Conservation (phyloP, 2,113 vertebrate species). For the Poeciliopsis prolifica region DNA sequence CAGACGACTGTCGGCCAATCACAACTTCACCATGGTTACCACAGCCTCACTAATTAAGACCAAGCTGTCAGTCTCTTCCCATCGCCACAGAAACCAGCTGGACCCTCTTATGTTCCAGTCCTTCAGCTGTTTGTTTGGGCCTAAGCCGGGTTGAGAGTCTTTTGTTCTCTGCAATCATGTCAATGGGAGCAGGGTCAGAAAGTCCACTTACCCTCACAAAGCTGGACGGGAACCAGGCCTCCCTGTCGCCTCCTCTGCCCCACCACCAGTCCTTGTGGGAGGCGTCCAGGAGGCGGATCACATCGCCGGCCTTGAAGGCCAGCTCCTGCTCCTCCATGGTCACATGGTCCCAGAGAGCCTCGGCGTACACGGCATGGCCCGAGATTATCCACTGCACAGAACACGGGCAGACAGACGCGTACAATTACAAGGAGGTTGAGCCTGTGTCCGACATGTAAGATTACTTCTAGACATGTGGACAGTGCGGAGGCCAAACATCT, state of each 20-base stretch:
- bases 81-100: conserved; percentile 62
- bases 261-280: conserved; percentile 98
- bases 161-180: conserved; percentile 62
- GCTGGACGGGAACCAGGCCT: conserved; percentile 97
- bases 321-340: conserved; percentile 98
- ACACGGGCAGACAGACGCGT: conserved; percentile 46
- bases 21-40: conserved; percentile 51
- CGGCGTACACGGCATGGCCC: conserved; percentile 85
- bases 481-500: conserved; percentile 44
- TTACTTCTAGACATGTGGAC: conserved; percentile 48
- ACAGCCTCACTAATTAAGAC: conserved; percentile 53
- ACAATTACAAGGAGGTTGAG: conserved; percentile 64
- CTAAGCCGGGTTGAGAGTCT: conserved; percentile 52
- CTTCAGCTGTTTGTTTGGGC: conserved; percentile 47
- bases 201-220: conserved; percentile 90
- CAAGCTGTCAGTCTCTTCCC: conserved; percentile 61
- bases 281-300: conserved; percentile 93
- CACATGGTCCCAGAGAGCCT: conserved; percentile 98
- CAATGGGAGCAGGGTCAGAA: conserved; percentile 47
- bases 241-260: conserved; percentile 88
- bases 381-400: conserved; percentile 70
- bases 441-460: conserved; percentile 55
- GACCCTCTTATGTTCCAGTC: conserved; percentile 27
- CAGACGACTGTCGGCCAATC: conserved; percentile 65
- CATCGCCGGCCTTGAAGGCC: conserved; percentile 96